A percentile compares a stretch with the other conserved stretches of the same genome.
These are phyloP conservation scores for Melanerpes aurifrons DNA, from an alignment of 2,113 vertebrate species.

Conservation along the genomic window DNA sequence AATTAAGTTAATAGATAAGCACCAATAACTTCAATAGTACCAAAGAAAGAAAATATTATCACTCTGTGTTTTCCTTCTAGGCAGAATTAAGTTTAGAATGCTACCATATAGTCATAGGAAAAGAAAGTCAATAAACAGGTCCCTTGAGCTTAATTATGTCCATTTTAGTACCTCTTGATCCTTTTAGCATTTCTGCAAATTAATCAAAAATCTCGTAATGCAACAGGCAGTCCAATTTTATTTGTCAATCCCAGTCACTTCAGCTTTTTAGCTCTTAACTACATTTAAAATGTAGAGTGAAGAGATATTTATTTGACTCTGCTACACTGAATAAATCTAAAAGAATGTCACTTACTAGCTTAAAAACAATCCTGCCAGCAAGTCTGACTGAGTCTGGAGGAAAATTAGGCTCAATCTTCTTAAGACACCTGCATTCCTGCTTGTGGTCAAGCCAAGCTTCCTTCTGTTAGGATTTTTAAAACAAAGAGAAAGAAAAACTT, in stretches of 20 bases:
- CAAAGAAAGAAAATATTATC: not conserved
- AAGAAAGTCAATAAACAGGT: not conserved
- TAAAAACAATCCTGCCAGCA: constrained; percentile 88
- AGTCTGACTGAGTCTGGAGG: constrained; percentile 93
- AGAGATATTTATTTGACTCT: not conserved
- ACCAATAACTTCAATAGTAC: not conserved
- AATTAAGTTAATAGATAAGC: not conserved
- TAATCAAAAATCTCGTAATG: not conserved
- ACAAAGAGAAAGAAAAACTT: not conserved
- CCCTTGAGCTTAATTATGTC: not conserved
- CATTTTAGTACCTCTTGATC: not conserved
- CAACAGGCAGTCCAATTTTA: not conserved
- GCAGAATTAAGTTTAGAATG: not conserved
- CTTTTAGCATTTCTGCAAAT: not conserved
- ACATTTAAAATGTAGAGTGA: constrained; percentile 27
- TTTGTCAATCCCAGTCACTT: not conserved
- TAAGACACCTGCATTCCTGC: constrained; percentile 89
- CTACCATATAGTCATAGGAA: not conserved
- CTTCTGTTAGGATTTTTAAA: constrained; percentile 77
- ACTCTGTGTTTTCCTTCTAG: not conserved
- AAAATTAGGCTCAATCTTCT: constrained; percentile 80
- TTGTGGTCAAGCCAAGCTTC: constrained; percentile 90
- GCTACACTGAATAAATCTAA: not conserved
- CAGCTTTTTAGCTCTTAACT: constrained; percentile 2
- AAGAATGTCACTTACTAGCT: constrained; percentile 79